phyloP scores from a whole-genome alignment of 2,888 invertebrate species.

The Osedax fenrisi region DNA sequence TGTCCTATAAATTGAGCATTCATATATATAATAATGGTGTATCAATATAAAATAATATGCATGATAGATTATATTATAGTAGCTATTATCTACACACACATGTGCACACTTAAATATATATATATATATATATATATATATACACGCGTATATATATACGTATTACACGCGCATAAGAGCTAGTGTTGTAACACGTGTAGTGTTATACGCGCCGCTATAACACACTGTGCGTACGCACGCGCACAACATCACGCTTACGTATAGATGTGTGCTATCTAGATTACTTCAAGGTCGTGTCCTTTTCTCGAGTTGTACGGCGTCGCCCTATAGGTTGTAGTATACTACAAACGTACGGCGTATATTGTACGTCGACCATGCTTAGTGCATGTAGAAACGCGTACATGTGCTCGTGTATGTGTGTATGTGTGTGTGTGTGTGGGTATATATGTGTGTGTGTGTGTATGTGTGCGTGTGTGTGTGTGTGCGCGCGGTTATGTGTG shows the following conservation, averaged over 20 bases:
- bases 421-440: background rate
- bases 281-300: no score
- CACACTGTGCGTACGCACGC: background rate
- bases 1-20: no score
- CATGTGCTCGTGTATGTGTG: background rate
- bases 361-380: no score
- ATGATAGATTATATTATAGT: no score
- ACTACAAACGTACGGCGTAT: no score
- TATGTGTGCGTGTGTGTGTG: background rate
- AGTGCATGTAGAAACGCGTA: no score
- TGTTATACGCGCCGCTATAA: background rate
- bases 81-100: no score
- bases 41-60: no score
- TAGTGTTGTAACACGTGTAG: background rate
- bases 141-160: background rate
- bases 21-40: no score
- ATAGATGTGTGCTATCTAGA: no score
- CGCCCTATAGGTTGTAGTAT: no score
- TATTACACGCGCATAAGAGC: background rate
- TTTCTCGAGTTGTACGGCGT: no score
- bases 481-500: background rate
- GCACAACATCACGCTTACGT: background rate
- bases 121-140: background rate
- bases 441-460: background rate
- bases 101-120: background rate